Evolutionary conservation across 2,113 vertebrate species (phyloP), one percentile per base, ranked within the genome.

Genomic region (Neodontobutis hainanensis): DNA sequence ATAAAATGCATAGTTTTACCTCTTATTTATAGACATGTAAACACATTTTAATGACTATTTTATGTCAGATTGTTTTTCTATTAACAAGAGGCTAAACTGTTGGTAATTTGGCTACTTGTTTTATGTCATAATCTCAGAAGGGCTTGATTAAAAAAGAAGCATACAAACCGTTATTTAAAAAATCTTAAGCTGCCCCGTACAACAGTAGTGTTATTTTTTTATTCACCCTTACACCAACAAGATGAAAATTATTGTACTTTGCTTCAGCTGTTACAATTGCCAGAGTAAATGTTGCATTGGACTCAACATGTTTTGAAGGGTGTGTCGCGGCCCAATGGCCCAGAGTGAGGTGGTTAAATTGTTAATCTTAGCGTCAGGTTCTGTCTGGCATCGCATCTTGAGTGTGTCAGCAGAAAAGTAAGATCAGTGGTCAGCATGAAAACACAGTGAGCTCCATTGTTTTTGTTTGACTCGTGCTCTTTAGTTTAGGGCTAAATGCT

Each of bases 281-380:
- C 80, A 79, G 72, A 78, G 60, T 81, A 80, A 85, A 89, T 70
- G 79, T 81, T 84, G 57, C 74, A 16, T 79, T 68, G 68, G 69
- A 76, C 64, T 36, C 16, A 4, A 73, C 80, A 59, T 69, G 77
- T 83, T 87, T 80, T 46, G 40, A 66, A 73, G 77, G 85, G 61
- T 5, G 58, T 83, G 76, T 76, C 53, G 14, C 66, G 53, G 36
- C 44, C 64, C 46, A 15, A 67, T 67, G 61, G 69, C 47, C 68
- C 66, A 61, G 48, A 66, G 67, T 80, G 68, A 81, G 67, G 77
- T 75, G 75, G 75, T 86, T 81, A 80, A 64, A 46, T 76, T 82
- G 74, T 80, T 89, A 84, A 90, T 91, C 87, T 90, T 55, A 65
- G 66, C 65, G 7, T 82, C 64, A 62, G 67, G 70, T 83, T 86